Conservation (phyloP, 2,797 vertebrate genomes). For the Pantherophis vulpinus region DNA sequence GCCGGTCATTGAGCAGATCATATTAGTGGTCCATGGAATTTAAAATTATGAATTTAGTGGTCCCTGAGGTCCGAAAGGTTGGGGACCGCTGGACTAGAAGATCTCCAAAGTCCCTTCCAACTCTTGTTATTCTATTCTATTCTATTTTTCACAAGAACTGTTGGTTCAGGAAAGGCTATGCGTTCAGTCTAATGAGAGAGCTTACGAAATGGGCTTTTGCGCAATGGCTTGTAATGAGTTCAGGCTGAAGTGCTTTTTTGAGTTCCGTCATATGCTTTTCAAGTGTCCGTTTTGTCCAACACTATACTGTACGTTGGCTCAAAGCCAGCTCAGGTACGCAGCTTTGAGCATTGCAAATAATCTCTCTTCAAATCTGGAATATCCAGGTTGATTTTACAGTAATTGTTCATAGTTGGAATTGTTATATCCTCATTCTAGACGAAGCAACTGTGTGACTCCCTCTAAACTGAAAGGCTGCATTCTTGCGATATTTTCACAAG, state of each 20-base stretch:
- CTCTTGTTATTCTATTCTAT: no score
- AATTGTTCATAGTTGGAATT: not conserved
- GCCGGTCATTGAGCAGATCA: no score
- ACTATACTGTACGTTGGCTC: not conserved
- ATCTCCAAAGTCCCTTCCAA: no score
- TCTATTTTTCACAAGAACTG: not conserved
- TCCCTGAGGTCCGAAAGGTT: no score
- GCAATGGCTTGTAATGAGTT: not conserved
- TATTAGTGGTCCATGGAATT: no score
- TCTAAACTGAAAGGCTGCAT: not conserved
- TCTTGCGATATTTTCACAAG: not conserved
- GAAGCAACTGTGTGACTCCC: not conserved
- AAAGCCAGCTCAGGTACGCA: not conserved
- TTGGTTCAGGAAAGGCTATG: not conserved
- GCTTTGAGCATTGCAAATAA: not conserved
- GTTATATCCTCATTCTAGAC: not conserved
- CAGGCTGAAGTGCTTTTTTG: not conserved
- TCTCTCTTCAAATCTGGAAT: not conserved
- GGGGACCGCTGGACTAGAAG: no score
- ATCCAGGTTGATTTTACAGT: not conserved
- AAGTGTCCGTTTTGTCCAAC: not conserved
- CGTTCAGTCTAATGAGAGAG: not conserved
- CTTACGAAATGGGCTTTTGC: not conserved
- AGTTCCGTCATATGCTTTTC: not conserved
- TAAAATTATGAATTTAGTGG: no score